These are phyloP conservation scores for Apodemia duryi DNA, from an alignment of 2,888 invertebrate species.

Conservation along the genomic window DNA sequence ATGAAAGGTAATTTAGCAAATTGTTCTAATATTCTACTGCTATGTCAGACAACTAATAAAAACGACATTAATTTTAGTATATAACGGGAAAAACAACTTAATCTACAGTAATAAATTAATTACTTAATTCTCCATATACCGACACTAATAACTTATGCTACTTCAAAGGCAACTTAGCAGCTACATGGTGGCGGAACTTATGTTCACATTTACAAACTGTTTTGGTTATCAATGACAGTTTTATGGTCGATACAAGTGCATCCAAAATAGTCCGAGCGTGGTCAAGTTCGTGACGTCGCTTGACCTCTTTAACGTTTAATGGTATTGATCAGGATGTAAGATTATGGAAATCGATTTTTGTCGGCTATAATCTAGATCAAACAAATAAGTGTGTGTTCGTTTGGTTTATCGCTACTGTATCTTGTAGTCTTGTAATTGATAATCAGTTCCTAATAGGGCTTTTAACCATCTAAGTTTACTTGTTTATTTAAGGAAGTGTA, in stretches of 20 bases:
- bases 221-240: slow-evolving; percentile 61
- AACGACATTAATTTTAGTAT: neutral
- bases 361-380: slow-evolving; percentile 12
- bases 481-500: neutral
- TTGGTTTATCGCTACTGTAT: neutral
- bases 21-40: too few species aligned
- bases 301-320: slow-evolving; percentile 36
- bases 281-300: slow-evolving; percentile 57
- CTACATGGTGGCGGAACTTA: slow-evolving; percentile 30
- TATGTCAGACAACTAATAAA: neutral
- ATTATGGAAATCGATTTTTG: slow-evolving; percentile 16
- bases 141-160: slow-evolving; percentile 19
- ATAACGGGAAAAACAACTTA: neutral
- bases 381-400: neutral
- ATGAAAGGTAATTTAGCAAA: too few species aligned
- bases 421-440: slow-evolving; percentile 1
- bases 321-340: slow-evolving; percentile 16
- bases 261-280: slow-evolving; percentile 52
- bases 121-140: slow-evolving; percentile 18
- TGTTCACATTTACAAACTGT: slow-evolving; percentile 52
- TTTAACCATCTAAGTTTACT: neutral
- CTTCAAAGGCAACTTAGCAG: slow-evolving; percentile 10
- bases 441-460: neutral
- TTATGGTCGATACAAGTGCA: slow-evolving; percentile 47
- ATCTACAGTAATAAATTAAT: slow-evolving; percentile 11